These are phyloP conservation scores for Lampris incognitus DNA, from an alignment of 2,113 vertebrate genomes.

Conservation along the genomic window DNA sequence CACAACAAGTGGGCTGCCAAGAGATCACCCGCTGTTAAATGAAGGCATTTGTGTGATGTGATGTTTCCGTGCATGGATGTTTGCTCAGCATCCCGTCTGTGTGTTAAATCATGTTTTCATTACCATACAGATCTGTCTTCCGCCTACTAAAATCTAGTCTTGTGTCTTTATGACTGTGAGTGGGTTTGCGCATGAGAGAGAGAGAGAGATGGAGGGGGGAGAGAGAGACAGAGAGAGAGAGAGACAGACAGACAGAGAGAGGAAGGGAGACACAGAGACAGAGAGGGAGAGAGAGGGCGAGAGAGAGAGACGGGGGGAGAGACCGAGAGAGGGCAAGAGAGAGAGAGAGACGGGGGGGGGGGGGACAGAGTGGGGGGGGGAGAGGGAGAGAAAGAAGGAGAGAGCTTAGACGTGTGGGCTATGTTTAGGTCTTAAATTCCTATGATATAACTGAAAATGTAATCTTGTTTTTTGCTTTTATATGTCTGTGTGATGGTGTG, in stretches of 20 bases:
- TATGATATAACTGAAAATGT: too few relatives aligned
- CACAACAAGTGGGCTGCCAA: slow-evolving; percentile 30
- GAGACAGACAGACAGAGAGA: background rate
- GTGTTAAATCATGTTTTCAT: background rate
- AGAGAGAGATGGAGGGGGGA: background rate
- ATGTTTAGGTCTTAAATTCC: too few relatives aligned
- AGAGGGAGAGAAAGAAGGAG: background rate
- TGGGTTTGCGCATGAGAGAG: too few relatives aligned
- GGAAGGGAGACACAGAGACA: background rate
- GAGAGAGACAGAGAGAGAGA: background rate
- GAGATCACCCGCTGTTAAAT: slow-evolving; percentile 1
- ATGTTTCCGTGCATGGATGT: too few relatives aligned
- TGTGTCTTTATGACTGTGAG: background rate
- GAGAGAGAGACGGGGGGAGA: background rate
- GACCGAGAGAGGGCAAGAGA: background rate
- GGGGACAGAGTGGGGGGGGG: background rate
- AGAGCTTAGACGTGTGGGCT: too few relatives aligned
- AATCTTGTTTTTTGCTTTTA: too few relatives aligned
- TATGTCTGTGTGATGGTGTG: background rate
- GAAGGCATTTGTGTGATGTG: background rate
- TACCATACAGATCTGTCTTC: background rate
- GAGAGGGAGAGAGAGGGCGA: background rate
- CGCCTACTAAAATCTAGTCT: background rate
- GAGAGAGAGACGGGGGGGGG: background rate
- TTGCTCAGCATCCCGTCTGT: background rate